Evolutionary conservation across 2,113 vertebrate genomes (phyloP).

Genomic region (Calidris pugnax): DNA sequence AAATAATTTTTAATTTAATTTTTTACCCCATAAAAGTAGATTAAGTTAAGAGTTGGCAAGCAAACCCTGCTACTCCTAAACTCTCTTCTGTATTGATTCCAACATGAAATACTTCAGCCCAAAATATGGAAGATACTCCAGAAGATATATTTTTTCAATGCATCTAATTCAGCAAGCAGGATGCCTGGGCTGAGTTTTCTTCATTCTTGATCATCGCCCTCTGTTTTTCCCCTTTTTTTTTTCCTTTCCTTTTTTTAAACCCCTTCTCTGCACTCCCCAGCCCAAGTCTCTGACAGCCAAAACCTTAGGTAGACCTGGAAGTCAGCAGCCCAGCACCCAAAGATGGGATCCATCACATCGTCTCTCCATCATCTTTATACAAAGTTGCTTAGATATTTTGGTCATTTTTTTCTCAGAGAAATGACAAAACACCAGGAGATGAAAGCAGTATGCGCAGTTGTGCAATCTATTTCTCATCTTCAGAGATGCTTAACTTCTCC

Average conservation of each 20-base stretch:
- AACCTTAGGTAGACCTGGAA: not conserved
- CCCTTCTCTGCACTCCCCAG: no score
- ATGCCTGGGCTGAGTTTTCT: not conserved
- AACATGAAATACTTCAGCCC: not conserved
- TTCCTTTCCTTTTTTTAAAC: no score
- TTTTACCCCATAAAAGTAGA: not conserved
- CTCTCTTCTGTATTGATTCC: not conserved
- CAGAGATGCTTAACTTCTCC: not conserved
- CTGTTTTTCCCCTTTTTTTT: fast-evolving
- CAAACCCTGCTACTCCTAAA: not conserved
- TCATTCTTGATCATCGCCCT: not conserved
- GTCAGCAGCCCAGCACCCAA: no score
- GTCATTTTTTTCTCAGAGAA: not conserved
- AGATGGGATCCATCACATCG: not conserved
- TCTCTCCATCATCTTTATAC: not conserved
- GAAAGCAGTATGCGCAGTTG: not conserved
- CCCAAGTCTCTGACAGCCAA: not conserved
- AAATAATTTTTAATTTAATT: not conserved
- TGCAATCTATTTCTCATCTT: not conserved
- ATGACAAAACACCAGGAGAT: not conserved
- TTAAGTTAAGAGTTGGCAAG: not conserved
- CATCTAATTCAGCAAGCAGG: not conserved
- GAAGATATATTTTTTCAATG: not conserved
- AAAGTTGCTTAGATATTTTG: not conserved
- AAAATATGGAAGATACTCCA: not conserved